Evolutionary conservation across 2,888 invertebrate species (phyloP).

Genomic region (Epinotia demarniana): DNA sequence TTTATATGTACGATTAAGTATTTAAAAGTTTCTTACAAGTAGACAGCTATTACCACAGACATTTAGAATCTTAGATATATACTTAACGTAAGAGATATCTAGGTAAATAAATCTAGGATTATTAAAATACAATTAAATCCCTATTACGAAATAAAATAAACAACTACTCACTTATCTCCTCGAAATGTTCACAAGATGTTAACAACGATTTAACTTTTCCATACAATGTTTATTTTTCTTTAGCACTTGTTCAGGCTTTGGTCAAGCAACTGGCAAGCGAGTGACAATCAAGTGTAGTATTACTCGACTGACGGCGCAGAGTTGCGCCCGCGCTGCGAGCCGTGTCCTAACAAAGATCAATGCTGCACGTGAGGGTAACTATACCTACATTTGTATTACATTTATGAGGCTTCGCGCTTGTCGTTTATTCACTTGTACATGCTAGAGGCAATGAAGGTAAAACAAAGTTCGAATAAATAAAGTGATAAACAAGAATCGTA

Average conservation of each 20-base stretch:
- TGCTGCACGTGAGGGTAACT: slow-evolving; percentile 26
- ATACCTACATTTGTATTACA: slow-evolving; percentile 21
- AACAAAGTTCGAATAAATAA: neutral
- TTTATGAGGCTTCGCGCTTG: slow-evolving; percentile 16
- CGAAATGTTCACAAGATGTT: slow-evolving; percentile 4
- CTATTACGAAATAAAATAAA: slow-evolving; percentile 8
- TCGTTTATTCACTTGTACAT: neutral
- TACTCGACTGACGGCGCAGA: slow-evolving; percentile 58
- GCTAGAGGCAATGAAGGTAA: neutral
- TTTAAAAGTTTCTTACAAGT: neutral
- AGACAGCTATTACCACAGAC: neutral
- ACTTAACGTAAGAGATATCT: neutral
- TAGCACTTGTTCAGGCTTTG: slow-evolving; percentile 36
- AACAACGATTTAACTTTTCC: slow-evolving; percentile 21
- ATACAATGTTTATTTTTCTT: slow-evolving; percentile 34
- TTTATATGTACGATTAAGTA: neutral
- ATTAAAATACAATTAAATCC: slow-evolving; percentile 6
- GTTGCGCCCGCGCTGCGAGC: slow-evolving; percentile 61
- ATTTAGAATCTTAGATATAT: neutral
- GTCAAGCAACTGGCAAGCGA: slow-evolving; percentile 50
- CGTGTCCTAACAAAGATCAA: slow-evolving; percentile 54
- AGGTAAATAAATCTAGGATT: neutral
- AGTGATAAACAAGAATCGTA: neutral
- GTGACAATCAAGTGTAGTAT: slow-evolving; percentile 57
- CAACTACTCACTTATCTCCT: slow-evolving; percentile 31